A percentile compares a stretch with the other conserved stretches of the same genome.
These are phyloP conservation scores for Agrotis ipsilon DNA, from an alignment of 2,888 invertebrate genomes.

Conservation along the genomic window DNA sequence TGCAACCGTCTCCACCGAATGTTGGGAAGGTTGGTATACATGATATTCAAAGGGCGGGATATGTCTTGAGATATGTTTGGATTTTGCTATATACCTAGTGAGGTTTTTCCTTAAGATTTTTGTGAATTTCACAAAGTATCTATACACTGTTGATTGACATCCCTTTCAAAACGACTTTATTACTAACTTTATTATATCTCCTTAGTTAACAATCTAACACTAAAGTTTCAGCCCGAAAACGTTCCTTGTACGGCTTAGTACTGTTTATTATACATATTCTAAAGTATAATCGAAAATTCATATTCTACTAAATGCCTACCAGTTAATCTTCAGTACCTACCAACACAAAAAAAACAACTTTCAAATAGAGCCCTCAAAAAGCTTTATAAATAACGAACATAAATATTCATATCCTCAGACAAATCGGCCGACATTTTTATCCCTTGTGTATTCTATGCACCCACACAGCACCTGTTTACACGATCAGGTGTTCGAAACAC, in stretches of 20 bases:
- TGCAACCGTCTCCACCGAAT: slow-evolving; percentile 65
- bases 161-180: neutral
- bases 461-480: slow-evolving; percentile 76
- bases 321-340: no score
- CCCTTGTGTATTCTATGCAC: slow-evolving; percentile 56
- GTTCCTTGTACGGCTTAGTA: no score
- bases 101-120: no score
- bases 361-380: slow-evolving; percentile 5
- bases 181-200: neutral
- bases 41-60: slow-evolving; percentile 11
- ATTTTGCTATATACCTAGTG: no score
- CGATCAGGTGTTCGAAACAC: slow-evolving; percentile 78
- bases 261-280: no score
- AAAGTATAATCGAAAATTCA: no score
- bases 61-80: slow-evolving; percentile 12
- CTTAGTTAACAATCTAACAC: neutral
- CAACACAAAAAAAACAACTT: neutral
- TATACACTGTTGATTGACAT: neutral
- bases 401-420: slow-evolving; percentile 67
- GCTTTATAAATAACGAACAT: slow-evolving; percentile 3
- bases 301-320: no score
- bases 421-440: slow-evolving; percentile 61
- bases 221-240: no score
- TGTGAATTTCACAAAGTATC: neutral
- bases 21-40: slow-evolving; percentile 42